Evolutionary conservation across 2,113 vertebrate species (phyloP).

Genomic region (Daubentonia madagascariensis): DNA sequence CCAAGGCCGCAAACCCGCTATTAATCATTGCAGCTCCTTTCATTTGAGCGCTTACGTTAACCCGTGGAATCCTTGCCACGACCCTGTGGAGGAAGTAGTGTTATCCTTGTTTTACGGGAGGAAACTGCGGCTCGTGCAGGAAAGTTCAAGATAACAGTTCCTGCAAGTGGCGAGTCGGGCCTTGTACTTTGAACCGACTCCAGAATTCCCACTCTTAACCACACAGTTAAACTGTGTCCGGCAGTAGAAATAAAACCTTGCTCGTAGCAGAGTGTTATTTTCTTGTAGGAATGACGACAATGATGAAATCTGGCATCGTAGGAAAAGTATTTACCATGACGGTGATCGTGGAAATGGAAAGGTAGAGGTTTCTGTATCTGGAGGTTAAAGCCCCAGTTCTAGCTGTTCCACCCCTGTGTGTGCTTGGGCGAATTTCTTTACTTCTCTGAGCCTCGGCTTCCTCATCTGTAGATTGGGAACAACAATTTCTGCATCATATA

Average conservation of each 20-base stretch:
- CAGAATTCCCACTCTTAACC: neutral
- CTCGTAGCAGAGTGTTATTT: neutral
- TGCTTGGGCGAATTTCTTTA: neutral
- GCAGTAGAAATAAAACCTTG: neutral
- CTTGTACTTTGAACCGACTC: neutral
- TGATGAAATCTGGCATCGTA: neutral
- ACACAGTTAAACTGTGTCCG: fast-evolving
- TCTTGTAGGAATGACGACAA: neutral
- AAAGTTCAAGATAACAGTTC: neutral
- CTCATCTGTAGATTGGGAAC: neutral
- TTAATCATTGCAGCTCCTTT: fast-evolving
- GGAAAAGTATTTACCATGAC: neutral
- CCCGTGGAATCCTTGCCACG: fast-evolving
- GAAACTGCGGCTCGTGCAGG: neutral
- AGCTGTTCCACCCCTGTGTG: neutral
- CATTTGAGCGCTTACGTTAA: neutral
- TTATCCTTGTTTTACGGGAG: neutral
- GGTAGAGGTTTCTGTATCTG: neutral
- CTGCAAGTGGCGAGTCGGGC: neutral
- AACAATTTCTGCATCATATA: neutral
- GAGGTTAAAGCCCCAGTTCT: neutral
- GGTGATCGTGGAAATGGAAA: neutral
- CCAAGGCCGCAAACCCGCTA: neutral
- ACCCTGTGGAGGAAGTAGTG: neutral
- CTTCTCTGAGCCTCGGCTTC: neutral